phyloP scores from a whole-genome alignment of 2,113 vertebrate species.

The Oceanites oceanicus region DNA sequence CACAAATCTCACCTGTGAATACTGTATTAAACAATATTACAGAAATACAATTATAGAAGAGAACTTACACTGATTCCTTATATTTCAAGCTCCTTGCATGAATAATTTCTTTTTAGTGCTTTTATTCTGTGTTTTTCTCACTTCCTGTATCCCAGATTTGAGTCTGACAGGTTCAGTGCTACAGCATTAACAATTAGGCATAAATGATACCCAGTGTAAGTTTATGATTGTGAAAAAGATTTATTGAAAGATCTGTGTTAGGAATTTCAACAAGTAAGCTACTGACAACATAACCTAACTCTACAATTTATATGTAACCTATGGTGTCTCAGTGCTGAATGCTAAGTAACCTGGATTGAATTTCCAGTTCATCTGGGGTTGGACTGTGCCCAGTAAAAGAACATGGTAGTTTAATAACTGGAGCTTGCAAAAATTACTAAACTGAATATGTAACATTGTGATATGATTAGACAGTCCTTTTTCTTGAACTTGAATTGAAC shows the following conservation, averaged over 20 bases:
- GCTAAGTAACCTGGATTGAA: background rate
- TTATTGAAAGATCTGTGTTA: background rate
- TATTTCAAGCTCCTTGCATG: background rate
- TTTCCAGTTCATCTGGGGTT: background rate
- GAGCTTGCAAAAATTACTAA: background rate
- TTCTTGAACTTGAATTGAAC: background rate
- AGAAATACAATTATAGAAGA: background rate
- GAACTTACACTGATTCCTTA: background rate
- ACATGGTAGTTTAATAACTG: background rate
- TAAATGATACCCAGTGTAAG: background rate
- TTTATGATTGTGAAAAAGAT: background rate
- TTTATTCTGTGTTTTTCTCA: background rate
- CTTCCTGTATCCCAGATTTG: background rate
- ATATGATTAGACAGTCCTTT: background rate
- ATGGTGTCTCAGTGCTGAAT: background rate
- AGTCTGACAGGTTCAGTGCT: background rate
- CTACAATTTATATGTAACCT: background rate
- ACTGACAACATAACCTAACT: background rate
- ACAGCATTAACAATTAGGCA: background rate
- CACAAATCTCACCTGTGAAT: background rate
- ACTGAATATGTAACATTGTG: background rate
- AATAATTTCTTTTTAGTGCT: background rate
- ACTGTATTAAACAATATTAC: background rate
- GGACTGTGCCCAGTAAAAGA: background rate
- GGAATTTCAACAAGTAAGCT: background rate